Evolutionary conservation across 1,140 invertebrate species (phyloP), one percentile per base, ranked within the genome.

Genomic region (Drosophila kikkawai): DNA sequence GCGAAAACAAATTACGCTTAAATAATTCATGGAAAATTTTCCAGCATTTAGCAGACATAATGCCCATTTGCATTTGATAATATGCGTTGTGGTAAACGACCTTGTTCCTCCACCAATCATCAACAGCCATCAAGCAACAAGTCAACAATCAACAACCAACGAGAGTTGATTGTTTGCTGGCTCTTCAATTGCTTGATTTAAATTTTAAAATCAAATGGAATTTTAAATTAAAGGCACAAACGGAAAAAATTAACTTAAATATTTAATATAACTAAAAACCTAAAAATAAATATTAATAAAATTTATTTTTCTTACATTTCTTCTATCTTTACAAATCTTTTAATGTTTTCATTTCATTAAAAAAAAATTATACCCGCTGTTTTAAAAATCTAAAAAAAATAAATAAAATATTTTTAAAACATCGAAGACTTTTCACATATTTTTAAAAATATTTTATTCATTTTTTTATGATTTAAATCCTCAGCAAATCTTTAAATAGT

Each of bases 21-120:
- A 51, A 51, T 73, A 73, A 74, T 60, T 73, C 19, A 26, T 44
- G 32, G 55, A 42, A 56, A 73, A 74, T 74, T 74, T 73, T 74
- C 70, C 70, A 74, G 44, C 37, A 50, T 71, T 73, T 73, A 71
- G 67, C 53, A 59, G 67, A 37, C 69, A 73, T 73, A 73, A 73
- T 74, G 68, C 37, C 32, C 68, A 51, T 73, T 74, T 74, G 56
- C 69, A 73, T 74, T 73, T 48, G 45, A 71, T 73, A 73, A 73
- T 73, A 50, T 42, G 45, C 37, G 53, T 51, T 55, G 56, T 61
- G 63, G 37, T 73, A 73, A 73, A 73, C 70, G 70, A 74, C 70
- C 70, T 74, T 74, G 70, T 74, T 73, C 45, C 70, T 19, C 70
- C 48, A 41, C 12, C 67, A 45, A 69, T 55, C 51, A 36, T 67